These are phyloP conservation scores for Oreocharis arfaki DNA, from an alignment of 2,113 vertebrate genomes.

Conservation along the genomic window DNA sequence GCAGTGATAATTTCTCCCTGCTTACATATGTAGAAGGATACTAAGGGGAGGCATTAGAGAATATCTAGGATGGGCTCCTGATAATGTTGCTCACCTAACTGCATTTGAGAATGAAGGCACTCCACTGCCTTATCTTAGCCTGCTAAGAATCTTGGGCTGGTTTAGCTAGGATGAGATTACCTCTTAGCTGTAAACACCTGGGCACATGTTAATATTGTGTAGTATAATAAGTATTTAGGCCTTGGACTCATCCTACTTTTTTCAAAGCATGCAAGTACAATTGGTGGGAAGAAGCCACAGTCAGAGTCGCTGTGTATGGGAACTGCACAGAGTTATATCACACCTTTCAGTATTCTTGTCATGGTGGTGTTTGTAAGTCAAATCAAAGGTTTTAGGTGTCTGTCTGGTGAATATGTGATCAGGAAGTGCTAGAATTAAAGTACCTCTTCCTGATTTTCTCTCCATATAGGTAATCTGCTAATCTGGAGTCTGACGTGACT, in stretches of 20 bases:
- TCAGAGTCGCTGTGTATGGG: not conserved
- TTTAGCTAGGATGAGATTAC: not conserved
- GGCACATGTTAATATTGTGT: not conserved
- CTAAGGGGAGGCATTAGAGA: not conserved
- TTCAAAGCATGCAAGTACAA: not conserved
- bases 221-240: not conserved
- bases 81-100: not conserved
- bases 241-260: not conserved
- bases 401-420: not conserved
- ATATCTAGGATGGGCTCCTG: not conserved
- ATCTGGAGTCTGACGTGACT: not conserved
- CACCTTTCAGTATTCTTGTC: not conserved
- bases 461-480: not conserved
- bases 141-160: not conserved
- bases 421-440: not conserved
- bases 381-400: not conserved
- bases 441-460: not conserved
- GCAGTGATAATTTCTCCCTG: not conserved
- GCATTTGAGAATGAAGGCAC: not conserved
- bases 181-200: not conserved
- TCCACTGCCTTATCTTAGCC: not conserved
- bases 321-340: not conserved
- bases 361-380: not conserved
- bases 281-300: not conserved
- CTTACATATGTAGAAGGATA: not conserved